These are phyloP conservation scores for Meliscaeva auricollis DNA, from an alignment of 2,888 invertebrate species.

Conservation along the genomic window DNA sequence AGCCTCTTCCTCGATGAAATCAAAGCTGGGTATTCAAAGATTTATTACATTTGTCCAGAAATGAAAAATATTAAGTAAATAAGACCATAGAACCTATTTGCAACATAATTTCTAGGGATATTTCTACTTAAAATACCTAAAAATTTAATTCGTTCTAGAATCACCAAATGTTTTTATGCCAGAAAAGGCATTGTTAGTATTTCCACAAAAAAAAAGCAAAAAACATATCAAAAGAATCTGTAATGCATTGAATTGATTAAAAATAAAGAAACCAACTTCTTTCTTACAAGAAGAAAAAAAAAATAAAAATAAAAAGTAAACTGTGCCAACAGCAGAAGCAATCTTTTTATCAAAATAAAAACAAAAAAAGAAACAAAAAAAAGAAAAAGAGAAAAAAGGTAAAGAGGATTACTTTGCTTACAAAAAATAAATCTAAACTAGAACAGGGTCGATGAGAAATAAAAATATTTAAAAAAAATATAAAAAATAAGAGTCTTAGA, in stretches of 20 bases:
- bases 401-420: constrained; percentile 18
- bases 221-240: constrained; percentile 3
- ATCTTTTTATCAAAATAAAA: neutral
- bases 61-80: no score
- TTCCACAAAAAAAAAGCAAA: no score
- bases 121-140: no score
- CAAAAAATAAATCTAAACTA: constrained; percentile 16
- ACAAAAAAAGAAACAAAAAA: neutral
- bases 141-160: no score
- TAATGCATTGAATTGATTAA: neutral
- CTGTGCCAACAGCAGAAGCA: neutral
- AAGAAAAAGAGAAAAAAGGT: neutral
- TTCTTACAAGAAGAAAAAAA: neutral
- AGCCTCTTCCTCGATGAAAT: no score
- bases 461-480: neutral
- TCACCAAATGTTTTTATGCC: no score
- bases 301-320: neutral
- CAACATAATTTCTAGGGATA: no score
- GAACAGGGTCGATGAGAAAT: neutral
- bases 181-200: no score
- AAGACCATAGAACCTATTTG: no score
- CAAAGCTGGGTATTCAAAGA: no score
- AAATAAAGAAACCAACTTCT: neutral
- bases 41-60: no score
- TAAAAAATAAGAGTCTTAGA: no score